Base-by-base conservation (phyloP, 2,113 vertebrate species). In the Calypte anna region DNA sequence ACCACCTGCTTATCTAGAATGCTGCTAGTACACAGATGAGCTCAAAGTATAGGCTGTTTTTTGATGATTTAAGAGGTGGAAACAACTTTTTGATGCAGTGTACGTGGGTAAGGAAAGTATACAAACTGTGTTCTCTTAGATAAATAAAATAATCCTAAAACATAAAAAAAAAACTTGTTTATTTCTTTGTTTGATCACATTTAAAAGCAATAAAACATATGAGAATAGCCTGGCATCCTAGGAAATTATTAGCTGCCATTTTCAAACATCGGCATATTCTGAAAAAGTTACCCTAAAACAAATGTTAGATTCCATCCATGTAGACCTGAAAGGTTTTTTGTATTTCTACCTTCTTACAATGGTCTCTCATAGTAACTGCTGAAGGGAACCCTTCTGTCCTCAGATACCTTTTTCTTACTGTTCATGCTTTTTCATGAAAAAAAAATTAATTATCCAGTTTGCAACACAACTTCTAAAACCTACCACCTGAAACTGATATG, bases 371-470 rank as follows among this genome's bases (percentile, higher is more conserved):
- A 67, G 25, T 3, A 63, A 16, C 33, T 72, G 22, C n/a, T 55
- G 12, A 84, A 81, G 7, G 17, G 27, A 81, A 70, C 3, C 1
- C n/a, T 86, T 80, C 20, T 66, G 14, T 18, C 90, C 61, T 68
- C 25, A 4, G 16, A 58, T 77, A 30, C 4, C 28, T 53, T 69
- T 54, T 58, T 36, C 38, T 64, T 48, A 58, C 40, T 88, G 8
- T 74, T 9, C 23, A 77, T 83, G 14, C 9, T 53, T 84, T 36
- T 18, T 90, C 54, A 85, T 51, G 23, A 89, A 40, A 40, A 40
- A 94, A 84, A 48, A 81, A 10, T 2, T 68, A 92, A 94, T 95
- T 86, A 95, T 61, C 36, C 79, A 78, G 77, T 88, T 94, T 95
- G 31, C 46, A 95, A 64, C 23, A 79, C 30, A 33, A 46, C 36